A percentile compares a stretch with the other conserved stretches of the same genome.
phyloP scores from a whole-genome alignment of 2,888 invertebrate species.

The Belgica antarctica region DNA sequence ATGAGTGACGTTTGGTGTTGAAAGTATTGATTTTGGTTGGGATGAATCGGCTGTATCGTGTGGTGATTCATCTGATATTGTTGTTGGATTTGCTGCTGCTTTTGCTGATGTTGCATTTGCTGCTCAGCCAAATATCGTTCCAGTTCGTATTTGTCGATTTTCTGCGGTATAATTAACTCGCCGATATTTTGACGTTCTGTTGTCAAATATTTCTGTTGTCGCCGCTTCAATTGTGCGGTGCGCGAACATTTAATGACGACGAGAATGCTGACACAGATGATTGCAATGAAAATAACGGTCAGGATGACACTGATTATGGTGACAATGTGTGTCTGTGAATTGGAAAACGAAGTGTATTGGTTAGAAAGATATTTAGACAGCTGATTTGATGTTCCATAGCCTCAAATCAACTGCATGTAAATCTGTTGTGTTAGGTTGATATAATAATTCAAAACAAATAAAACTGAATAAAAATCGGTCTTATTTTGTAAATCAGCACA shows the following conservation, averaged over 20 bases:
- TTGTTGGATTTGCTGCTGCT: constrained; percentile 36
- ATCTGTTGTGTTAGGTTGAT: too few species aligned
- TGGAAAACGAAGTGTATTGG: too few species aligned
- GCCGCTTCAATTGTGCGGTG: constrained; percentile 1
- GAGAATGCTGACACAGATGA: constrained; percentile 53
- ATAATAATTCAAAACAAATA: too few species aligned
- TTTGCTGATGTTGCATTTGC: constrained; percentile 41
- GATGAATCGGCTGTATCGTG: constrained; percentile 27
- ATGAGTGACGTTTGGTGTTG: constrained; percentile 31
- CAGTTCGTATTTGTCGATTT: constrained; percentile 53
- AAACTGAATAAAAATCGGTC: too few species aligned
- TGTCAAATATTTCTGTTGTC: constrained; percentile 38
- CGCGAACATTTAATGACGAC: constrained; percentile 46
- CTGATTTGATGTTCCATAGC: too few species aligned
- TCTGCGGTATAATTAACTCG: constrained; percentile 54
- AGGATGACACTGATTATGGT: constrained; percentile 55
- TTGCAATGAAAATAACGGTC: constrained; percentile 52
- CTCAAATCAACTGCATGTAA: too few species aligned
- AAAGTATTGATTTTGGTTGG: constrained; percentile 42
- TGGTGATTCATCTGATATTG: constrained; percentile 42
- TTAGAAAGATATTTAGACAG: too few species aligned
- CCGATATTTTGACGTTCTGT: constrained; percentile 54
- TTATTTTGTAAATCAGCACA: too few species aligned
- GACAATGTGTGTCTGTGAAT: constrained; percentile 55
- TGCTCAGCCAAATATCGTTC: constrained; percentile 55